These are phyloP conservation scores for Drosophila monieri DNA, from an alignment of 2,888 invertebrate genomes.

Conservation along the genomic window DNA sequence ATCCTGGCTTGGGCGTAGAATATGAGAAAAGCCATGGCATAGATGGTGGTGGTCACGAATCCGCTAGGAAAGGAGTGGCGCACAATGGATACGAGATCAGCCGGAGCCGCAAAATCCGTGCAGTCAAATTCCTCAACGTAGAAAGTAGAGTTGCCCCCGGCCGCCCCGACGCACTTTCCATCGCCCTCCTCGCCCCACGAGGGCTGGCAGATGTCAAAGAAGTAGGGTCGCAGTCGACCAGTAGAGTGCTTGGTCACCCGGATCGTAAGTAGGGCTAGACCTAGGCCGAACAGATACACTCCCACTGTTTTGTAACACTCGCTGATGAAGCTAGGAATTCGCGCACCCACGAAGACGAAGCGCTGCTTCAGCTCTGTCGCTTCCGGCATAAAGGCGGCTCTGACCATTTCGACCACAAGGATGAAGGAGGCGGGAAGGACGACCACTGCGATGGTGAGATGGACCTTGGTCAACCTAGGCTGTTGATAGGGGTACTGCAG, in stretches of 20 bases:
- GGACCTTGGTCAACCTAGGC: conserved; percentile 69
- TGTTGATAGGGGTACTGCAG: conserved; percentile 90
- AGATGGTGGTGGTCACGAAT: conserved; percentile 56
- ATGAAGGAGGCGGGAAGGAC: conserved; percentile 71
- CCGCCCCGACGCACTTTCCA: conserved; percentile 31
- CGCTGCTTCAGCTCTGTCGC: conserved; percentile 57
- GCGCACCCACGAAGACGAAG: conserved; percentile 71
- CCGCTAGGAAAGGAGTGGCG: conserved; percentile 79
- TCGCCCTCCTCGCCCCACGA: conserved; percentile 53
- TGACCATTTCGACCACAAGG: conserved; percentile 72
- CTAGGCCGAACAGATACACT: conserved; percentile 76
- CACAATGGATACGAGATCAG: conserved; percentile 61
- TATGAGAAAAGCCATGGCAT: conserved; percentile 75
- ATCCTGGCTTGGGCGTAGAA: conserved; percentile 75
- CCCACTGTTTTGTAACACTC: conserved; percentile 78
- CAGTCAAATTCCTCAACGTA: conserved; percentile 68
- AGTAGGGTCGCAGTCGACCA: conserved; percentile 76
- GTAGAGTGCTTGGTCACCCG: conserved; percentile 54
- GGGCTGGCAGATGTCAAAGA: conserved; percentile 76
- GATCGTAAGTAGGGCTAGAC: conserved; percentile 60
- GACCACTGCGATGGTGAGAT: conserved; percentile 71
- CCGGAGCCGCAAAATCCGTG: conserved; percentile 64
- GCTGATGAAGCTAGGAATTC: conserved; percentile 77
- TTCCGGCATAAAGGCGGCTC: conserved; percentile 68
- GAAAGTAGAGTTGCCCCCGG: conserved; percentile 17